These are phyloP conservation scores for Ispidina picta DNA, from an alignment of 2,797 vertebrate species.

Conservation along the genomic window DNA sequence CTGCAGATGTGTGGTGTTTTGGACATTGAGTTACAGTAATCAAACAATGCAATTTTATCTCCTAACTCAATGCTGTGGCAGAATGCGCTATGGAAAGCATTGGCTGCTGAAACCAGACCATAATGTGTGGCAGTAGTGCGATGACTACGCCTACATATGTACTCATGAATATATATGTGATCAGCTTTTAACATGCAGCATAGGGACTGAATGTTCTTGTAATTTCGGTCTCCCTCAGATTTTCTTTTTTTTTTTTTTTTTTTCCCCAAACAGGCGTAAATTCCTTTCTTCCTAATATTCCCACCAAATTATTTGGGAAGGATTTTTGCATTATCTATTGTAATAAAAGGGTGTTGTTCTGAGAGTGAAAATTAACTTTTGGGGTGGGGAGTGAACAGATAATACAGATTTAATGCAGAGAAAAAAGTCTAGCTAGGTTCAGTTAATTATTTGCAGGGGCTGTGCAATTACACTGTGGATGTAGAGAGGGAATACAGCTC, in stretches of 20 bases:
- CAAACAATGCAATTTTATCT: not conserved
- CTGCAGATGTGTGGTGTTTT: not conserved
- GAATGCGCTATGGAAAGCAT: not conserved
- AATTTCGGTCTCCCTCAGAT: not conserved
- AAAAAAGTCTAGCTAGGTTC: not conserved
- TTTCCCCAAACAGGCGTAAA: not conserved
- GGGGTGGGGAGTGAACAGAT: not conserved
- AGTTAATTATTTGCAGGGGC: constrained; percentile 16
- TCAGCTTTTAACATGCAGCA: not conserved
- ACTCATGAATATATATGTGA: not conserved
- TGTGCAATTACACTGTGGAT: not conserved
- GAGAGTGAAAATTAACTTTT: not conserved
- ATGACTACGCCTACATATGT: not conserved
- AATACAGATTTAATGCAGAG: not conserved
- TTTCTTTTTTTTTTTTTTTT: not conserved
- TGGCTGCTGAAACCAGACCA: not conserved
- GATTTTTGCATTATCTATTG: not conserved
- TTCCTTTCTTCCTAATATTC: not conserved
- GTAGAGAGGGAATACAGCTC: not conserved
- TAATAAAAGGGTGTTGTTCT: not conserved
- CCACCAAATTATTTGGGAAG: not conserved
- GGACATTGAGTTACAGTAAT: not conserved
- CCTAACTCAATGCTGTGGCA: not conserved
- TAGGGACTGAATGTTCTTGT: not conserved
- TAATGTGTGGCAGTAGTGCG: not conserved